Conservation (phyloP, 2,888 invertebrate species). For the Campoletis raptor region DNA sequence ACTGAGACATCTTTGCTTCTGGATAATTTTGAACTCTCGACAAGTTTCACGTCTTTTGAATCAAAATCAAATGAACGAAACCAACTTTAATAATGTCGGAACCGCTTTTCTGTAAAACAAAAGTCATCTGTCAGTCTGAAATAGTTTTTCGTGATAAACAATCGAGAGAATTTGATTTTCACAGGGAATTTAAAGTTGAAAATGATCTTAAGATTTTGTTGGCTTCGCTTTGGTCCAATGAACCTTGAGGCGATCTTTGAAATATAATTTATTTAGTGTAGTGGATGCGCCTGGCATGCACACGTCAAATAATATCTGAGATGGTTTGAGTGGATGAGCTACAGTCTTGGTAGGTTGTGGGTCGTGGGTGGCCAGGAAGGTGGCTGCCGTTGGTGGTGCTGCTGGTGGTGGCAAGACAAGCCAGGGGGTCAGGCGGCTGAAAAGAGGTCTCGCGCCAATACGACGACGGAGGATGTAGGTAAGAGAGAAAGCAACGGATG, state of each 20-base stretch:
- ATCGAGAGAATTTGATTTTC: neutral
- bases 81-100: neutral
- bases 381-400: slow-evolving; percentile 42
- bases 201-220: neutral
- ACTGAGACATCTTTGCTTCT: neutral
- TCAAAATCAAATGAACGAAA: too few species aligned
- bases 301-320: slow-evolving; percentile 19
- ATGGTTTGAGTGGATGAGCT: slow-evolving; percentile 24
- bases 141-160: neutral
- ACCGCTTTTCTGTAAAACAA: neutral
- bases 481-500: slow-evolving; percentile 34
- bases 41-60: too few species aligned
- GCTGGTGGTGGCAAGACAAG: slow-evolving; percentile 49
- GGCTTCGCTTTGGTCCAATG: neutral
- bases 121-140: neutral
- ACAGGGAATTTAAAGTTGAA: neutral
- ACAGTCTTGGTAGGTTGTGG: slow-evolving; percentile 46
- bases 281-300: slow-evolving; percentile 6
- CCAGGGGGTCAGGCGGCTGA: slow-evolving; percentile 59
- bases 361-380: slow-evolving; percentile 68
- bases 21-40: neutral
- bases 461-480: slow-evolving; percentile 50
- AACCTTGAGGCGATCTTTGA: neutral
- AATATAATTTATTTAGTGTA: slow-evolving; percentile 1
- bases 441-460: slow-evolving; percentile 57